Base-by-base conservation (phyloP, 2,113 vertebrate species). In the Brachypteracias leptosomus region DNA sequence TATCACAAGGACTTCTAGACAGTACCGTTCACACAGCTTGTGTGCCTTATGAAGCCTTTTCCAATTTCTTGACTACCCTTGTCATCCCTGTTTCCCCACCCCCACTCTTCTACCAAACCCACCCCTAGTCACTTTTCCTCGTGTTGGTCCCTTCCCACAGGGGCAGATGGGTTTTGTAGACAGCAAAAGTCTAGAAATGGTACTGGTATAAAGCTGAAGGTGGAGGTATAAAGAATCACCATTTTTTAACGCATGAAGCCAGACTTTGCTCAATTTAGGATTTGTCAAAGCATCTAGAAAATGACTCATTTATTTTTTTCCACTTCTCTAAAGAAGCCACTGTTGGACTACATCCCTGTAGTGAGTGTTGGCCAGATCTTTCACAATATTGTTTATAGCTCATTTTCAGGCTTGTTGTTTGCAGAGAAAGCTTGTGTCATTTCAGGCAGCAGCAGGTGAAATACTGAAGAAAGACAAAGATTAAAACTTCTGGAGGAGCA, bases 361-460 rank as follows among this genome's bases (percentile, higher is more conserved):
- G 40, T 0, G 2, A 46, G 38, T n/a, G 22, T 68, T 90, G 90
- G 90, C 58, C 83, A 93, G 83, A 65, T 90, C 85, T 89, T 84
- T 89, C 92, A 78, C 77, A 67, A 19, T 51, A 40, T 25, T 74
- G 66, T 92, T 94, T 95, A 76, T 40, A 82, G 84, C 31, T 84
- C 55, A 40, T 71, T 91, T 86, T 90, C 36, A 79, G 71, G 35
- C 67, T 77, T 83, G 11, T 71, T 89, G 55, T 70, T 74, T 85
- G 36, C 59, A 51, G 70, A 46, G 77, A 91, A 90, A 5, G 2
- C 40, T 78, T 20, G 44, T 73, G 52, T 40, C 90, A 68, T 63
- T 97, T 95, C 40, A 80, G 76, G 84, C 74, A 94, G 54, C 78
- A 92, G 82, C 80, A 96, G 89, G 86, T 54, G 89, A 96, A 96